Evolutionary conservation across 2,797 vertebrate species (phyloP).

Genomic region (Odontamblyopus lacepedii): DNA sequence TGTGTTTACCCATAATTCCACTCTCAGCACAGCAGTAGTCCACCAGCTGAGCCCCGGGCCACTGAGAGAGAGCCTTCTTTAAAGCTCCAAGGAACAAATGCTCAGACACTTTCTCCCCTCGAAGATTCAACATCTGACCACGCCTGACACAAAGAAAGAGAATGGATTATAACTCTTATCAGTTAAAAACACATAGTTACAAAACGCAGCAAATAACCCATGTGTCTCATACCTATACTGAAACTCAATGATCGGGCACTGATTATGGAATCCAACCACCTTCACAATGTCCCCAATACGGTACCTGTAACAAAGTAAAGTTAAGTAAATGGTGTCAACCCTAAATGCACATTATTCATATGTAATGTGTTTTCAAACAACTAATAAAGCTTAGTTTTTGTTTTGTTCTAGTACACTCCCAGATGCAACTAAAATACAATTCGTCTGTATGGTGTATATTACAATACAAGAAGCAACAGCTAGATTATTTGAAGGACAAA

Average conservation of each 20-base stretch:
- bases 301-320: slow-evolving; percentile 72
- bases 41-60: slow-evolving; percentile 85
- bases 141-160: slow-evolving; percentile 68
- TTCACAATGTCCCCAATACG: slow-evolving; percentile 84
- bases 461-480: too few species aligned
- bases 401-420: too few species aligned
- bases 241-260: slow-evolving; percentile 86
- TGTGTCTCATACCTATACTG: slow-evolving; percentile 78
- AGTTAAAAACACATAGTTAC: neutral
- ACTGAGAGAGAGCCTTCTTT: slow-evolving; percentile 74
- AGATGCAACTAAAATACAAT: too few species aligned
- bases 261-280: slow-evolving; percentile 83
- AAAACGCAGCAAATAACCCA: neutral
- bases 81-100: slow-evolving; percentile 79
- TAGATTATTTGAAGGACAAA: too few species aligned
- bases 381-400: too few species aligned
- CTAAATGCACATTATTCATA: neutral
- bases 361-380: too few species aligned
- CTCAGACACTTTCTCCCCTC: slow-evolving; percentile 87
- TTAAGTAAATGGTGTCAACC: neutral
- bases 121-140: slow-evolving; percentile 83
- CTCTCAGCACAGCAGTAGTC: slow-evolving; percentile 90
- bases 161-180: neutral
- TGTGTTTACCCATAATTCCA: slow-evolving; percentile 82
- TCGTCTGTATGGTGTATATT: too few species aligned